These are phyloP conservation scores for Orthochromis indermauri DNA, from an alignment of 2,113 vertebrate genomes.

Conservation along the genomic window DNA sequence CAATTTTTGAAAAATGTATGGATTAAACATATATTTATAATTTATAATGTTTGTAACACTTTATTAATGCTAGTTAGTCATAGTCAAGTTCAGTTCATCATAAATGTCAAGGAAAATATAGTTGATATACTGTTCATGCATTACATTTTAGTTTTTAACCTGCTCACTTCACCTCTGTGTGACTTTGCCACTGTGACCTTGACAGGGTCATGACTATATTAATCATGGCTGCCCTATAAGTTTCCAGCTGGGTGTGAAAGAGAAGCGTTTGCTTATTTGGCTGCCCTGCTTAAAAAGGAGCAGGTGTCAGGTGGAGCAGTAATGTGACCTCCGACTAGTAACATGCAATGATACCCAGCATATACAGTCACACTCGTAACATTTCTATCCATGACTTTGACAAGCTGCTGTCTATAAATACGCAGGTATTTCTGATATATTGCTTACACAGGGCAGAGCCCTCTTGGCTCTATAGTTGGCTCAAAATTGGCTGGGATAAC, in stretches of 20 bases:
- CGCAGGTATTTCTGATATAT: constrained; percentile 1
- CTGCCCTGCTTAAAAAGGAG: background rate
- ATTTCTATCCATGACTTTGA: background rate
- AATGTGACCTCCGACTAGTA: constrained; percentile 28
- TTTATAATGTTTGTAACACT: background rate
- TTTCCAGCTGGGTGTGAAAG: background rate
- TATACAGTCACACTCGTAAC: background rate
- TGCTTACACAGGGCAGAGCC: constrained; percentile 16
- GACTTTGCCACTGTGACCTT: constrained; percentile 16
- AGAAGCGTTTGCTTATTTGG: background rate
- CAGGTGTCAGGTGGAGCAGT: constrained; percentile 28
- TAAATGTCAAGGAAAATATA: background rate
- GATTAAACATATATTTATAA: background rate
- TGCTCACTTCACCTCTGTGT: background rate
- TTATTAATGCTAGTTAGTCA: background rate
- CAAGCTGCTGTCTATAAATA: constrained; percentile 42
- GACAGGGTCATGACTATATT: background rate
- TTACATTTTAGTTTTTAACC: background rate
- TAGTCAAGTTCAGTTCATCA: background rate
- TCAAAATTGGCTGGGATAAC: background rate
- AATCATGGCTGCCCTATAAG: constrained; percentile 18
- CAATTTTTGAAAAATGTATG: background rate
- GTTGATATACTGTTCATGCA: background rate
- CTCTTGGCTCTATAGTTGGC: background rate
- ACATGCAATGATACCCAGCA: constrained; percentile 26